Evolutionary conservation across 2,888 invertebrate species (phyloP).

Genomic region (Sarcophaga variegata): DNA sequence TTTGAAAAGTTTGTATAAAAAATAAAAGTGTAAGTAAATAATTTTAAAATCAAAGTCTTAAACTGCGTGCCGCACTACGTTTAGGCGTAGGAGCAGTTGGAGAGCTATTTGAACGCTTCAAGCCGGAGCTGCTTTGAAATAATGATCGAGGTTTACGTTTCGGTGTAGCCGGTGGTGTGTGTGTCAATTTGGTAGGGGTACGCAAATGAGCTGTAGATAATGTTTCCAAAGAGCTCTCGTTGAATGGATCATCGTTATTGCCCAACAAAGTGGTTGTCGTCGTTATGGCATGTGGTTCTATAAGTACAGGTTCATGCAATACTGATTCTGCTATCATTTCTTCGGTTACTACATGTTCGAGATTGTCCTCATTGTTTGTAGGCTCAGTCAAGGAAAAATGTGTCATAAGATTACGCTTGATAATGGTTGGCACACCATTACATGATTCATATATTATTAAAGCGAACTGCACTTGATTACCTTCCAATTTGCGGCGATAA

Average conservation of each 20-base stretch:
- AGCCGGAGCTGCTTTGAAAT: conserved; percentile 62
- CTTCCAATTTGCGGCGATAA: conserved; percentile 73
- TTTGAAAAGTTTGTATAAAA: not conserved
- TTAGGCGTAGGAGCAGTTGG: conserved; percentile 68
- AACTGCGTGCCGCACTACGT: conserved; percentile 71
- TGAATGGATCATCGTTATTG: conserved; percentile 59
- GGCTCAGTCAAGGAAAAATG: conserved; percentile 72
- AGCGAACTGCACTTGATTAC: conserved; percentile 76
- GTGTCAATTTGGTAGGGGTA: conserved; percentile 70
- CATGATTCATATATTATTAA: conserved; percentile 76
- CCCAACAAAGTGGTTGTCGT: conserved; percentile 44
- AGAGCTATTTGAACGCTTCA: conserved; percentile 66
- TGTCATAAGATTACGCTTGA: conserved; percentile 74
- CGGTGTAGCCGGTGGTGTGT: conserved; percentile 72
- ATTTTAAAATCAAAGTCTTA: conserved; percentile 68
- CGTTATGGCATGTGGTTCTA: conserved; percentile 55
- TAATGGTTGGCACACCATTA: conserved; percentile 36
- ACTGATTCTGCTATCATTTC: conserved; percentile 60
- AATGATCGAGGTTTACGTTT: conserved; percentile 69
- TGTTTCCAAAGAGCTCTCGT: conserved; percentile 53
- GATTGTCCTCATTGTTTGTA: conserved; percentile 21
- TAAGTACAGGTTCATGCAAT: conserved; percentile 56
- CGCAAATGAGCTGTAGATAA: conserved; percentile 61
- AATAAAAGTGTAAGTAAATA: conserved; percentile 14
- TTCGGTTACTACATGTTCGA: conserved; percentile 28